Evolutionary conservation across 2,113 vertebrate genomes (phyloP).

Genomic region (Ciconia boyciana): DNA sequence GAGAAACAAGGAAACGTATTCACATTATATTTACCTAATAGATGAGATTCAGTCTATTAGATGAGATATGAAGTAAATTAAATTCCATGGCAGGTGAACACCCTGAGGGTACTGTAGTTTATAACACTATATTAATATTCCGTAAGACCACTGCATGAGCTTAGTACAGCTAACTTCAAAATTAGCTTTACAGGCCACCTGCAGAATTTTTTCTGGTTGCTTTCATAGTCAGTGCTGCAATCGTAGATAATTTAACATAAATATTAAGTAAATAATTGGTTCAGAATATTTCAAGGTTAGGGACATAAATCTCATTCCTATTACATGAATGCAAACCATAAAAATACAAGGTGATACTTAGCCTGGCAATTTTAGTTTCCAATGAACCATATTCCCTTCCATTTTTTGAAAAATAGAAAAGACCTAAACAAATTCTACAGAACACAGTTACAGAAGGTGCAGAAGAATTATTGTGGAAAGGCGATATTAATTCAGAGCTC

Average conservation of each 20-base stretch:
- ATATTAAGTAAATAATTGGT: conserved; percentile 82
- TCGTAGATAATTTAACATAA: conserved; percentile 76
- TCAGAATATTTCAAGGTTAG: conserved; percentile 73
- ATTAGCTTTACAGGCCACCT: conserved; percentile 80
- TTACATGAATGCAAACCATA: conserved; percentile 48
- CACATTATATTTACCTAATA: conserved; percentile 79
- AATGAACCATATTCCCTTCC: conserved; percentile 32
- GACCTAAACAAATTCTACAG: conserved; percentile 54
- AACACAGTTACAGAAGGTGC: conserved; percentile 5
- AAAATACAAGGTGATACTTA: conserved; percentile 50
- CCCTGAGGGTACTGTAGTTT: conserved; percentile 72
- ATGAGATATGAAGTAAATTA: conserved; percentile 83
- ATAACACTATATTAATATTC: conserved; percentile 78
- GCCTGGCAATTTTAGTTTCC: conserved; percentile 55
- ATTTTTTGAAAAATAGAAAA: conserved; percentile 41
- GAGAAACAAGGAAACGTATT: conserved; percentile 72
- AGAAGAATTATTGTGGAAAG: conserved; percentile 48
- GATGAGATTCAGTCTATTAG: conserved; percentile 76
- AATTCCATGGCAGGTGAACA: conserved; percentile 78
- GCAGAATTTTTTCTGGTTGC: conserved; percentile 72
- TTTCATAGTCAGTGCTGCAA: conserved; percentile 74
- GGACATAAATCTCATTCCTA: conserved; percentile 67
- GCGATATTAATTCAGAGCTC: conserved; percentile 46
- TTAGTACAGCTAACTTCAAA: conserved; percentile 73
- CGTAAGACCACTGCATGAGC: conserved; percentile 67